Percentiles rank a stretch among this genome's conserved stretches.
These are phyloP conservation scores for Dicycla oo DNA, from an alignment of 2,888 invertebrate species.

Conservation along the genomic window DNA sequence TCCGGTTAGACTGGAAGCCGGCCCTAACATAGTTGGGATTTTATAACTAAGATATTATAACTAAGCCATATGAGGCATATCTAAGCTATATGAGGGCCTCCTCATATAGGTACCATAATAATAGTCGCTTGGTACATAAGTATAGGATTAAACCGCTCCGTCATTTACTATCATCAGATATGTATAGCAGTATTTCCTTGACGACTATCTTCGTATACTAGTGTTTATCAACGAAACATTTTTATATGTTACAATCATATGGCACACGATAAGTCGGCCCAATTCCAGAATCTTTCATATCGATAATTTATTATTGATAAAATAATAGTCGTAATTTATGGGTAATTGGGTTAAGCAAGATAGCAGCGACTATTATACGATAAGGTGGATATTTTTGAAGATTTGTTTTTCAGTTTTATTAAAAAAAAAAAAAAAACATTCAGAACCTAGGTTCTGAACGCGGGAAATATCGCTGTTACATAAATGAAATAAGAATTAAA, in stretches of 20 bases:
- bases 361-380: conserved; percentile 57
- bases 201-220: conserved; percentile 48
- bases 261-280: conserved; percentile 70
- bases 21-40: too few species aligned
- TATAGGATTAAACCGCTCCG: conserved; percentile 19
- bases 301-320: conserved; percentile 71
- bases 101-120: too few species aligned
- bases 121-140: conserved; percentile 16
- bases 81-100: too few species aligned
- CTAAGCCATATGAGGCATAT: too few species aligned
- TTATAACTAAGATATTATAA: too few species aligned
- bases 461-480: background rate
- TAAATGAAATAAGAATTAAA: background rate
- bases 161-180: conserved; percentile 41
- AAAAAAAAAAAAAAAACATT: background rate
- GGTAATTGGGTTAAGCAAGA: conserved; percentile 82
- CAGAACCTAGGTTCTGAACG: too few species aligned
- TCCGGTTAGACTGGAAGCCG: too few species aligned
- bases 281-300: conserved; percentile 70
- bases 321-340: conserved; percentile 78
- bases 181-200: conserved; percentile 61
- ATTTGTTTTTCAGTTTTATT: conserved; percentile 5
- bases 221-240: conserved; percentile 50
- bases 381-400: conserved; percentile 38
- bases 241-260: conserved; percentile 60